Base-by-base conservation (phyloP, 2,113 vertebrate species). In the Numida meleagris region DNA sequence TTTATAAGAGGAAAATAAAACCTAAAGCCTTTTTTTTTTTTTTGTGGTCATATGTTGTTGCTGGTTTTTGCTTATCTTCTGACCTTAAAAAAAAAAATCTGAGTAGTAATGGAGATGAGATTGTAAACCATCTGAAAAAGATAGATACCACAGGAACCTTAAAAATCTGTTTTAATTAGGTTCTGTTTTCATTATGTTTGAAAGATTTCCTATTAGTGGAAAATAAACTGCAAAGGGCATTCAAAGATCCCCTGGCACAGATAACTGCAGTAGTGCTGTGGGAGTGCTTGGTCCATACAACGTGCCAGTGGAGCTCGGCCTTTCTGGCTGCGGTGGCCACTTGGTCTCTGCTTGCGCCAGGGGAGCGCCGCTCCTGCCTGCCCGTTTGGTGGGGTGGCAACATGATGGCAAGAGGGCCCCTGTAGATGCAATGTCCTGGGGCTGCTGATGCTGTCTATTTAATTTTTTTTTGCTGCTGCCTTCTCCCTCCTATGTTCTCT, bases 361-460 rank as follows among this genome's bases (percentile, higher is more conserved):
- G 57, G 50, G 53, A 65, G 29, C 11, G 40, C 12, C 33, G 5
- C 46, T 61, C 24, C 33, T 76, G 29, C 25, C 12, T 76, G 42
- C 12, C 9, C 0, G 0, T 33, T 21, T 27, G 11, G 19, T 61
- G 57, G 18, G 4, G 6, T 3, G 3, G 12, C 24, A 46, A 5
- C 8, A 23, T 45, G 72, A 29, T 51, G 45, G 84, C 21, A 70
- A 23, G 59, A 36, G 11, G 4, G 4, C 6, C 8, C 14, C 16
- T 33, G 9, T 2, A 0, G 14, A 33, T 55, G 21, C 0, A 2
- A 3, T 65, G n/a, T 18, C 36, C 53, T 0, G 0, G 10, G 62
- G 20, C 61, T 46, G 13, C 59, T 68, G 46, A 34, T 59, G 48
- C 34, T 6, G 1, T 10, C 15, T 31, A 16, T 53, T 53, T 53